Conservation (phyloP, 2,888 invertebrate genomes). For the Drosophila nr. fundita region DNA sequence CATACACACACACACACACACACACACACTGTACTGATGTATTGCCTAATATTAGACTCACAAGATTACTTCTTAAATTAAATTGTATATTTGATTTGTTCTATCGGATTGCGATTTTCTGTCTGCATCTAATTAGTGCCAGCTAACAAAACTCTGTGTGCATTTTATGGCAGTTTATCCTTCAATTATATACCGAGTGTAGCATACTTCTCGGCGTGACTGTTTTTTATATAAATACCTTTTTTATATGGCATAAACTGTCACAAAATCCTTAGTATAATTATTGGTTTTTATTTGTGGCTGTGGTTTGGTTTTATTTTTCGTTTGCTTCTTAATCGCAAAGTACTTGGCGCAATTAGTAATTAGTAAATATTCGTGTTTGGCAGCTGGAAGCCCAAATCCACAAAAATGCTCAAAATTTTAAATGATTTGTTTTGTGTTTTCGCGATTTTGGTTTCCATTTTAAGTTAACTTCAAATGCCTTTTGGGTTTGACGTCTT, state of each 20-base stretch:
- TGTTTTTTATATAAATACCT: background rate
- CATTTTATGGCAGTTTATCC: constrained; percentile 27
- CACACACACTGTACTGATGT: constrained; percentile 39
- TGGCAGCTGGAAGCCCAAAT: constrained; percentile 55
- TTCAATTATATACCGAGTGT: constrained; percentile 2
- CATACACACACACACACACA: background rate
- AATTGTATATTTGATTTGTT: constrained; percentile 27
- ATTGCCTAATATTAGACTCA: constrained; percentile 74
- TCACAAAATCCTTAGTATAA: constrained; percentile 8
- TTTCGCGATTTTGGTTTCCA: constrained; percentile 54
- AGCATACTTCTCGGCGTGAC: constrained; percentile 42
- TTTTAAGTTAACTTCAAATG: constrained; percentile 56
- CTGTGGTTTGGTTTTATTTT: constrained; percentile 64
- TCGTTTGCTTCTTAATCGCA: constrained; percentile 64
- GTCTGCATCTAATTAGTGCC: constrained; percentile 41
- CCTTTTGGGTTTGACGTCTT: constrained; percentile 61
- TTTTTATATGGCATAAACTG: background rate
- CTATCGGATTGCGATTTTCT: constrained; percentile 43
- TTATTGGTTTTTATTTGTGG: constrained; percentile 44
- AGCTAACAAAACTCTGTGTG: constrained; percentile 15
- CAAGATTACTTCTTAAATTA: constrained; percentile 19
- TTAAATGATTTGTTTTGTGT: constrained; percentile 34
- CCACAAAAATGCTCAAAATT: constrained; percentile 39
- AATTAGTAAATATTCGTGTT: constrained; percentile 35
- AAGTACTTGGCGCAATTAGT: constrained; percentile 51